Evolutionary conservation across 2,888 invertebrate species (phyloP).

Genomic region (Orthosia cruda): DNA sequence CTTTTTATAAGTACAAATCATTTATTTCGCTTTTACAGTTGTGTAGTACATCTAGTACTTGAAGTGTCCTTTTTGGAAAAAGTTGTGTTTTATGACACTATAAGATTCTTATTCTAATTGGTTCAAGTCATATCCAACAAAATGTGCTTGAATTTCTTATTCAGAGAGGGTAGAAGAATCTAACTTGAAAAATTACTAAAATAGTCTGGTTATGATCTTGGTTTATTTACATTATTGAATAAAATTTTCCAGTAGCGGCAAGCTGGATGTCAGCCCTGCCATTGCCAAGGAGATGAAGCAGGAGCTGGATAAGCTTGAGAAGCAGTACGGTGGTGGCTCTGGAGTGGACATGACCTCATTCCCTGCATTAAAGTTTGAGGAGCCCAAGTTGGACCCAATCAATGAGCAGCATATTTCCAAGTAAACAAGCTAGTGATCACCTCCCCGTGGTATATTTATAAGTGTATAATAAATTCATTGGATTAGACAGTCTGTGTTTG

Average conservation of each 20-base stretch:
- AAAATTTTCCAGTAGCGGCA: slow-evolving; percentile 93
- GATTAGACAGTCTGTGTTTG: slow-evolving; percentile 69
- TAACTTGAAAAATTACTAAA: not conserved
- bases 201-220: too few relatives aligned
- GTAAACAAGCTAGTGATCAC: slow-evolving; percentile 72
- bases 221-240: not conserved
- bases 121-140: not conserved
- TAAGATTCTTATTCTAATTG: not conserved
- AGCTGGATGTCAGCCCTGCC: slow-evolving; percentile 95
- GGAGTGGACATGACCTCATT: slow-evolving; percentile 97
- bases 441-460: slow-evolving; percentile 62
- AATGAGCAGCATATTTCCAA: slow-evolving; percentile 84
- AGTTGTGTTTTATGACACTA: too few relatives aligned
- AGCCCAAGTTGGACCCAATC: slow-evolving; percentile 94
- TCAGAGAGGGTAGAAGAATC: not conserved
- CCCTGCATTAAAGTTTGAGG: slow-evolving; percentile 96
- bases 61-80: too few relatives aligned
- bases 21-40: too few relatives aligned
- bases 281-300: slow-evolving; percentile 94
- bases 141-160: not conserved
- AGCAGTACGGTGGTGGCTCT: slow-evolving; percentile 94
- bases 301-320: slow-evolving; percentile 96
- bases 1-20: too few relatives aligned
- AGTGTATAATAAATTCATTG: slow-evolving; percentile 75
- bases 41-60: too few relatives aligned